A percentile compares a stretch with the other conserved stretches of the same genome.
These are phyloP conservation scores for Chydorus sphaericus DNA, from an alignment of 2,888 invertebrate species.

Conservation along the genomic window DNA sequence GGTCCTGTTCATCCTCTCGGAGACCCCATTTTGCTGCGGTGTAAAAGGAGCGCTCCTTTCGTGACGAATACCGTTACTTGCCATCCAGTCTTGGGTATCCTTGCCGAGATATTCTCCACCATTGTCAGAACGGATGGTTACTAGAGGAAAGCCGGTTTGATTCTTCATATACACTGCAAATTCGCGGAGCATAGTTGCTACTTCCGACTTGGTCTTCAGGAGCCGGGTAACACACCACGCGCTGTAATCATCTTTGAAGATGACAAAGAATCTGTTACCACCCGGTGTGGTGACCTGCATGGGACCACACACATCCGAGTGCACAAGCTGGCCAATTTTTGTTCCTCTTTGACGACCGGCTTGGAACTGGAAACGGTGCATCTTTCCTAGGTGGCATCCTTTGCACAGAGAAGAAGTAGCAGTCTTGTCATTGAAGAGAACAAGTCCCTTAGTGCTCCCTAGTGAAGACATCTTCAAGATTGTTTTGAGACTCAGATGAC, in stretches of 20 bases:
- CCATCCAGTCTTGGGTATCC: background rate
- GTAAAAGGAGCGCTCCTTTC: background rate
- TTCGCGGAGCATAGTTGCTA: background rate
- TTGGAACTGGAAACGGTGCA: background rate
- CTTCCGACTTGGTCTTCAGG: background rate
- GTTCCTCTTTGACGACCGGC: background rate
- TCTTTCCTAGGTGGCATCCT: background rate
- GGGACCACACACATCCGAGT: conserved; percentile 1
- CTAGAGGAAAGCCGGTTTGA: background rate
- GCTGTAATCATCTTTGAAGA: background rate
- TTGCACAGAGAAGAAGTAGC: background rate
- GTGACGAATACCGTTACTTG: background rate
- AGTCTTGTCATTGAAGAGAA: background rate
- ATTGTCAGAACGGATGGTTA: background rate
- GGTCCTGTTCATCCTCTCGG: background rate
- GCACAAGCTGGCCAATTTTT: background rate
- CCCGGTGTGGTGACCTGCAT: background rate
- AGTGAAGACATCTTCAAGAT: background rate
- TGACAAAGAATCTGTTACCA: background rate
- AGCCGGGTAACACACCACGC: background rate
- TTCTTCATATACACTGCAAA: background rate
- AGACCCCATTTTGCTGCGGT: background rate
- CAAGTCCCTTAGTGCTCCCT: background rate
- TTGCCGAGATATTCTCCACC: background rate
- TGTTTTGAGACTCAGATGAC: background rate